Percentiles rank a stretch among this genome's conserved stretches.
Conservation (phyloP, 2,888 invertebrate species). For the Epistrophella euchroma region DNA sequence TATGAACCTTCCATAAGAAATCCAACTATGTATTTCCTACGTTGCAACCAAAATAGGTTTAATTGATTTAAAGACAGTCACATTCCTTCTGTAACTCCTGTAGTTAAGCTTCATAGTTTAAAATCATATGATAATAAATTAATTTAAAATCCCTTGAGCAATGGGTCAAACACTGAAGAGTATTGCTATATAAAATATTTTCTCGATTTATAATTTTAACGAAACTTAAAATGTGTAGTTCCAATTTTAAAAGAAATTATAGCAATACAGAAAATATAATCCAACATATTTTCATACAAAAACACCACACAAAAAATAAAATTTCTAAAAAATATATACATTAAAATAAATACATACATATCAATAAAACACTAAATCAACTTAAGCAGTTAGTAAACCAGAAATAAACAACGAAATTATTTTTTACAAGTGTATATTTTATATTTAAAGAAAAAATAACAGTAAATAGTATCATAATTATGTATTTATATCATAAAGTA, state of each 20-base stretch:
- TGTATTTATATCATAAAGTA: slow-evolving; percentile 53
- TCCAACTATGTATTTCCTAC: too few relatives aligned
- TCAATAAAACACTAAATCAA: slow-evolving; percentile 60
- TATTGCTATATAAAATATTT: neutral
- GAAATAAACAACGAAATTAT: slow-evolving; percentile 76
- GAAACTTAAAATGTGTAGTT: slow-evolving; percentile 2
- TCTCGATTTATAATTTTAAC: neutral
- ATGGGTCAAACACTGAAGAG: neutral
- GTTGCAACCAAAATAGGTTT: too few relatives aligned
- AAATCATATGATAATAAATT: neutral
- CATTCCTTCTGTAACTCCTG: too few relatives aligned
- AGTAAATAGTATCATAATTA: slow-evolving; percentile 36
- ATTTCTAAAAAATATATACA: slow-evolving; percentile 22
- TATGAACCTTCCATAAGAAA: too few relatives aligned
- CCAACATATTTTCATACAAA: slow-evolving; percentile 25
- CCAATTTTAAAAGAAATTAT: slow-evolving; percentile 34
- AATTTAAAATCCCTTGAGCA: neutral
- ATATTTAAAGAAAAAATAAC: slow-evolving; percentile 48
- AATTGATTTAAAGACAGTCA: too few relatives aligned
- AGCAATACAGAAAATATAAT: slow-evolving; percentile 27
- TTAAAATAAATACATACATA: slow-evolving; percentile 53
- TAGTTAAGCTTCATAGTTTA: too few relatives aligned
- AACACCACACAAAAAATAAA: slow-evolving; percentile 45
- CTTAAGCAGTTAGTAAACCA: slow-evolving; percentile 67
- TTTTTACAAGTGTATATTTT: slow-evolving; percentile 73